These are phyloP conservation scores for Epirrhoe alternata DNA, from an alignment of 2,888 invertebrate species.

Conservation along the genomic window DNA sequence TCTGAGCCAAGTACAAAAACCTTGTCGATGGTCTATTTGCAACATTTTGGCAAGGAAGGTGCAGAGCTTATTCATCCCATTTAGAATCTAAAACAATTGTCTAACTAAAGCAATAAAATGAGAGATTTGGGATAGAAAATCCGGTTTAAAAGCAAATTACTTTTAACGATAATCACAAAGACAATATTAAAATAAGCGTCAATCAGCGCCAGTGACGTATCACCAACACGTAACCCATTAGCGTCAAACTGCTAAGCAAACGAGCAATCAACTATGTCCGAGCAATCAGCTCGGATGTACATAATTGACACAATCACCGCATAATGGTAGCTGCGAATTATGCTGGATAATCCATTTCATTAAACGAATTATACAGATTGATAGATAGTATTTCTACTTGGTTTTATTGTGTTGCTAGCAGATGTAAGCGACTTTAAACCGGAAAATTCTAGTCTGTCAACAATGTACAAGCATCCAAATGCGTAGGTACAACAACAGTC, in stretches of 20 bases:
- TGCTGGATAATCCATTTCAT: conserved; percentile 12
- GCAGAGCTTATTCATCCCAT: not conserved
- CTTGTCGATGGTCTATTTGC: not conserved
- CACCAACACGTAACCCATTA: conserved; percentile 30
- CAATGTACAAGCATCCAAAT: too few relatives aligned
- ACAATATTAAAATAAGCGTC: conserved; percentile 7
- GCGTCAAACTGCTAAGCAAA: conserved; percentile 33
- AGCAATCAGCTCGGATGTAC: conserved; percentile 37
- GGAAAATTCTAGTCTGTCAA: not conserved
- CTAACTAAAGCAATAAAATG: conserved; percentile 2
- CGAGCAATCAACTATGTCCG: conserved; percentile 29
- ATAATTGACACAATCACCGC: conserved; percentile 41
- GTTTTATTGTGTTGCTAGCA: not conserved
- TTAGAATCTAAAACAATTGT: not conserved
- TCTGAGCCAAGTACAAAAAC: conserved; percentile 22
- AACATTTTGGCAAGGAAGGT: conserved; percentile 16
- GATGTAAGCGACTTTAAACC: not conserved
- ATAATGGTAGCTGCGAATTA: conserved; percentile 21
- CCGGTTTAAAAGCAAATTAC: not conserved
- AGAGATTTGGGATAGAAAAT: not conserved
- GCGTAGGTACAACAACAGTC: too few relatives aligned
- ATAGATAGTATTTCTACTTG: not conserved
- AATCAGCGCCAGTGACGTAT: conserved; percentile 34
- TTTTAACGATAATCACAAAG: not conserved
- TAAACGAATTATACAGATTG: conserved; percentile 10